A percentile compares a stretch with the other conserved stretches of the same genome.
phyloP scores from a whole-genome alignment of 2,113 vertebrate species.

The Mustelus asterias region DNA sequence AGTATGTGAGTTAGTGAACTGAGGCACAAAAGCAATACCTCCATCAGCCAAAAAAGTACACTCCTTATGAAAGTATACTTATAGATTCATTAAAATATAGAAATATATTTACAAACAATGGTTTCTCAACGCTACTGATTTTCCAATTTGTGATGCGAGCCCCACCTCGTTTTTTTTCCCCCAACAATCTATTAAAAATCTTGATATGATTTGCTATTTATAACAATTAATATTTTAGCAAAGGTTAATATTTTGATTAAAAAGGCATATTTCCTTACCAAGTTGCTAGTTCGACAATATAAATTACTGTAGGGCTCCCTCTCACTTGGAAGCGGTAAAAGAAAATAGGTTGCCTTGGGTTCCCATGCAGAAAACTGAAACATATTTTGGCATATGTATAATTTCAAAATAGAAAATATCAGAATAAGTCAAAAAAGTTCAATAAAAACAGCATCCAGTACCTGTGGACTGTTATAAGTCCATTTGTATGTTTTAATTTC shows the following conservation, averaged over 20 bases:
- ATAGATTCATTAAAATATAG: background rate
- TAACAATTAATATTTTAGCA: background rate
- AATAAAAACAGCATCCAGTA: slow-evolving; percentile 46
- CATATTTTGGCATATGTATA: slow-evolving; percentile 27
- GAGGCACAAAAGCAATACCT: background rate
- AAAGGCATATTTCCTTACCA: slow-evolving; percentile 66
- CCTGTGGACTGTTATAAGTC: slow-evolving; percentile 75
- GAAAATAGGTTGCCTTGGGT: slow-evolving; percentile 74
- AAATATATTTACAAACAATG: background rate
- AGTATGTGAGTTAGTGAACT: background rate
- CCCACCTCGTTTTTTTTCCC: background rate
- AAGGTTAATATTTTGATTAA: background rate
- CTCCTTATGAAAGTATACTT: background rate
- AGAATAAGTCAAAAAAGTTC: slow-evolving; percentile 11
- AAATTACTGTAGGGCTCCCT: slow-evolving; percentile 79
- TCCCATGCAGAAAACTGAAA: slow-evolving; percentile 56
- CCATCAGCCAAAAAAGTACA: no score
- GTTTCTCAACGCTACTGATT: background rate
- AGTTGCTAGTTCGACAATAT: slow-evolving; percentile 80
- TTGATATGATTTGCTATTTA: background rate
- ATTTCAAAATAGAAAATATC: background rate
- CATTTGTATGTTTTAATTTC: slow-evolving; percentile 77
- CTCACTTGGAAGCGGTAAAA: slow-evolving; percentile 78
- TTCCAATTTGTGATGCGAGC: background rate
- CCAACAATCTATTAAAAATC: background rate